Evolutionary conservation across 92 coral and sea anemone genomes (phyloP).

Genomic region (Umimayanthus chanpuru): DNA sequence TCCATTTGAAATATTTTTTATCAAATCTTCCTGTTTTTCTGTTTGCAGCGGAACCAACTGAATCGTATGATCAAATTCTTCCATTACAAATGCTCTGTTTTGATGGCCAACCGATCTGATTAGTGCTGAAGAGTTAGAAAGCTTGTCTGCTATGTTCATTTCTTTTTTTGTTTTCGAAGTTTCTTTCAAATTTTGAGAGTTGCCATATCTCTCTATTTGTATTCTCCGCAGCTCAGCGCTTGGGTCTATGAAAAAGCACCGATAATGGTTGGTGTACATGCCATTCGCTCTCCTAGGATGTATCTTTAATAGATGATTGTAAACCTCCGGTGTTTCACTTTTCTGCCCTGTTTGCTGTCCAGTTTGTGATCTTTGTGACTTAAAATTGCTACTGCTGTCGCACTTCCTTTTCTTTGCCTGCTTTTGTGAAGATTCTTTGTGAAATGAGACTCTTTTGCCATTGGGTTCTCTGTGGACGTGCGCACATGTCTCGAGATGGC

Average conservation of each 20-base stretch:
- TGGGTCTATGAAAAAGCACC: background rate
- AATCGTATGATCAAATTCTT: background rate
- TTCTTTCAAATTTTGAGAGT: background rate
- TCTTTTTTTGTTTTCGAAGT: conserved; percentile 11
- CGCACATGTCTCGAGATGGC: conserved; percentile 17
- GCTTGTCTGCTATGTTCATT: background rate
- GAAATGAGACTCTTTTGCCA: background rate
- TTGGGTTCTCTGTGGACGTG: conserved; percentile 39
- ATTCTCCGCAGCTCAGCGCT: conserved; percentile 37
- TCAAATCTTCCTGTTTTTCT: background rate
- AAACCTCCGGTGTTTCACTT: background rate
- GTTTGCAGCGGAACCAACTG: conserved; percentile 20
- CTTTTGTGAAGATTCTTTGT: background rate
- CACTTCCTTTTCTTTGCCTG: background rate
- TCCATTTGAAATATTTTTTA: background rate
- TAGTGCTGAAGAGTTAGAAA: background rate
- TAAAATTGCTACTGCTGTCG: background rate
- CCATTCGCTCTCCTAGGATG: background rate
- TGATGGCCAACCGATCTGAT: conserved; percentile 14
- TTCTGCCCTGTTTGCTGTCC: background rate
- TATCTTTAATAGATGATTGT: background rate
- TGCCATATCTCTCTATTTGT: conserved; percentile 21
- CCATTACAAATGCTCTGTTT: conserved; percentile 26
- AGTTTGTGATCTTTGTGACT: background rate
- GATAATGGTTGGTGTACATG: background rate